These are phyloP conservation scores for Pseudomugil tenellus DNA, from an alignment of 2,797 vertebrate genomes.

Conservation along the genomic window DNA sequence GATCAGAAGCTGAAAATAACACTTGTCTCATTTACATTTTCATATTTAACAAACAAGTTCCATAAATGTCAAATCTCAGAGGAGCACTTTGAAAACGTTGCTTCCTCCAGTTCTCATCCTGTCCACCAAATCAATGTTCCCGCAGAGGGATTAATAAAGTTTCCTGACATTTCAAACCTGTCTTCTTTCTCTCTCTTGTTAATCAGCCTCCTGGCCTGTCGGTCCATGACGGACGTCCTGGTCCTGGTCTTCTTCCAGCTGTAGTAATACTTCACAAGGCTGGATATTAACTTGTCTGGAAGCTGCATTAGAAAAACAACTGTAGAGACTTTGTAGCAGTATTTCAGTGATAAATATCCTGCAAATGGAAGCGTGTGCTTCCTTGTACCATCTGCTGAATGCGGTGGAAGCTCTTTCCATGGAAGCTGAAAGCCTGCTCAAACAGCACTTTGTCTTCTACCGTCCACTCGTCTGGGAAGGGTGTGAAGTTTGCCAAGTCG, in stretches of 20 bases:
- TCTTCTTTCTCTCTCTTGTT: constrained; percentile 90
- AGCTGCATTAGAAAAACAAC: constrained; percentile 70
- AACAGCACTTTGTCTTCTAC: constrained; percentile 95
- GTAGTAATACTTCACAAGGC: constrained; percentile 94
- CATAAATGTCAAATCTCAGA: constrained; percentile 45
- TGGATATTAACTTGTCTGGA: constrained; percentile 92
- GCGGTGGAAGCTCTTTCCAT: constrained; percentile 94
- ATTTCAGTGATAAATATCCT: not conserved
- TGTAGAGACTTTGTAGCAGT: not conserved
- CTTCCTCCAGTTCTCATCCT: not conserved
- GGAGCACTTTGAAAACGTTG: not conserved
- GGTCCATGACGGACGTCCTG: constrained; percentile 93
- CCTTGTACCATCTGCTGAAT: constrained; percentile 94
- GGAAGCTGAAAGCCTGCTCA: constrained; percentile 95
- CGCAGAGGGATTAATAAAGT: not conserved
- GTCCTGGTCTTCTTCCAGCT: constrained; percentile 94
- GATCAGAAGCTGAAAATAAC: constrained; percentile 16
- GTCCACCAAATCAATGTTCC: not conserved
- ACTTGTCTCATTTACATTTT: constrained; percentile 37
- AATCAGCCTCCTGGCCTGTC: constrained; percentile 89
- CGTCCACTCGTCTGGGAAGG: constrained; percentile 94
- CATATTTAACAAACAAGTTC: constrained; percentile 30
- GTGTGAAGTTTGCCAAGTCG: constrained; percentile 94
- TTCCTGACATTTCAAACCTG: constrained; percentile 74
- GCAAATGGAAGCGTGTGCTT: not conserved